phyloP scores from a whole-genome alignment of 1,140 invertebrate species.

The Zaprionus lachaisei region DNA sequence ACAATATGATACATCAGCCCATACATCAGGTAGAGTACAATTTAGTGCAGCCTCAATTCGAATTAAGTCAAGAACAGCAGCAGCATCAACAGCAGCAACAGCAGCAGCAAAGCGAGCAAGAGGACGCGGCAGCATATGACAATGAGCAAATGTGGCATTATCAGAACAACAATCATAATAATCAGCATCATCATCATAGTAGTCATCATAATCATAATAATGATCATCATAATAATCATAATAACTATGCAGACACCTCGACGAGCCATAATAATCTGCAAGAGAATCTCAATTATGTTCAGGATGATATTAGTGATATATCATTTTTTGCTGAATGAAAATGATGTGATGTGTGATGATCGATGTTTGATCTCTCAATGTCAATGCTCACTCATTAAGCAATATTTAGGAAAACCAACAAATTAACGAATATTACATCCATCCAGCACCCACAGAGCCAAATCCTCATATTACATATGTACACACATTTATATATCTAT shows the following conservation, averaged over 20 bases:
- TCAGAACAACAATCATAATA: constrained; percentile 4
- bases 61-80: constrained; percentile 37
- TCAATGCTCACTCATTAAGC: constrained; percentile 7
- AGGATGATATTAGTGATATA: constrained; percentile 49
- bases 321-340: constrained; percentile 61
- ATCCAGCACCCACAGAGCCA: constrained; percentile 2
- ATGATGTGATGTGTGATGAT: neutral
- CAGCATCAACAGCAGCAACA: neutral
- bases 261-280: constrained; percentile 27
- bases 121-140: constrained; percentile 15
- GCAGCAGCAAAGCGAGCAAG: constrained; percentile 25
- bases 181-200: constrained; percentile 1
- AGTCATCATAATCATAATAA: constrained; percentile 16
- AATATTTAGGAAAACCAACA: constrained; percentile 17
- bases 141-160: constrained; percentile 46
- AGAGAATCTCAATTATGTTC: constrained; percentile 19
- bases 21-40: constrained; percentile 88
- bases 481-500: constrained; percentile 18
- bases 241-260: neutral
- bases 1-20: constrained; percentile 90
- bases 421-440: constrained; percentile 13
- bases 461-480: neutral
- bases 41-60: constrained; percentile 29
- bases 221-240: constrained; percentile 20
- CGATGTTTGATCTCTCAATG: neutral